Conservation (phyloP, 1,140 invertebrate genomes). For the Diprion similis region DNA sequence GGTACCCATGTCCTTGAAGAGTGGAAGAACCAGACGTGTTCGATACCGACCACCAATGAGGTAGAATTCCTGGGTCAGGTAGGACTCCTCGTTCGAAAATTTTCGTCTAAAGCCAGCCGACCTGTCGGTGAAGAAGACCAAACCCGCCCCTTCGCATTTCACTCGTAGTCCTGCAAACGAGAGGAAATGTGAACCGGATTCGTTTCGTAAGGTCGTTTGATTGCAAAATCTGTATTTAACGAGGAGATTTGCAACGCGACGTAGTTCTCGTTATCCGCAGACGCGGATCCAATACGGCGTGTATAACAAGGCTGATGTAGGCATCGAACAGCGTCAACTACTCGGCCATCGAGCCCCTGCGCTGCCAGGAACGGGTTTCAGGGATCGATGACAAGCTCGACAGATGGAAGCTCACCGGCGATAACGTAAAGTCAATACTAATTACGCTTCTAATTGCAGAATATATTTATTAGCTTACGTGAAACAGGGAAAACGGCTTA, state of each 20-base stretch:
- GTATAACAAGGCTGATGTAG: too few species aligned
- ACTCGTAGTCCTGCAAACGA: constrained; percentile 38
- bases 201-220: too few species aligned
- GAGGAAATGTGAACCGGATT: too few species aligned
- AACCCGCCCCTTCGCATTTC: constrained; percentile 44
- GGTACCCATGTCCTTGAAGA: background rate
- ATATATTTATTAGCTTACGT: background rate
- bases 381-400: constrained; percentile 1
- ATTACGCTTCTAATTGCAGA: constrained; percentile 1
- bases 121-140: constrained; percentile 45
- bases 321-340: too few species aligned
- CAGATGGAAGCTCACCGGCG: background rate
- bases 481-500: too few species aligned
- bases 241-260: too few species aligned
- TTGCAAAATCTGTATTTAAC: too few species aligned
- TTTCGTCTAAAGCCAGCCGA: constrained; percentile 41
- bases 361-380: too few species aligned
- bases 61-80: constrained; percentile 39
- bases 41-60: constrained; percentile 36
- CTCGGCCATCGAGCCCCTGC: too few species aligned
- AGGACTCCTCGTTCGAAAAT: constrained; percentile 39
- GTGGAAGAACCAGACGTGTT: background rate
- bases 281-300: too few species aligned
- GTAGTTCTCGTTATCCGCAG: too few species aligned
- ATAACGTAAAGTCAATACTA: constrained; percentile 5